These are phyloP conservation scores for Nothura maculosa DNA, from an alignment of 2,797 vertebrate genomes.

Conservation along the genomic window DNA sequence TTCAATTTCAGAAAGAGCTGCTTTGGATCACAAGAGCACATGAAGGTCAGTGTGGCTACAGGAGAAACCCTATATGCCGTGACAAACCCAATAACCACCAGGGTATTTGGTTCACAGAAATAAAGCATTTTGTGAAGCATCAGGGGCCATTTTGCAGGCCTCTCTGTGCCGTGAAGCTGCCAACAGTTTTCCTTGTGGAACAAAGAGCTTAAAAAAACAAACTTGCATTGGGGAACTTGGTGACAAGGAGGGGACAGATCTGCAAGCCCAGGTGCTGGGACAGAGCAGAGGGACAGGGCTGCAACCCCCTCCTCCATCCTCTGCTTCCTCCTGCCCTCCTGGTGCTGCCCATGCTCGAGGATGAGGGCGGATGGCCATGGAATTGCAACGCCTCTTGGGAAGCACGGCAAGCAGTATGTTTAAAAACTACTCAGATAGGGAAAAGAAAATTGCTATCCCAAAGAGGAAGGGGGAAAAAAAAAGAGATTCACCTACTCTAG, in stretches of 20 bases:
- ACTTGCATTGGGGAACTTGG: background rate
- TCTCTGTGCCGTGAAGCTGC: background rate
- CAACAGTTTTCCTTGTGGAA: background rate
- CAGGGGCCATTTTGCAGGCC: conserved; percentile 19
- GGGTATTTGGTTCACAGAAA: conserved; percentile 71
- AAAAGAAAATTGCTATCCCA: background rate
- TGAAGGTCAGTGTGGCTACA: conserved; percentile 61
- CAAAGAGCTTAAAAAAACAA: too few species aligned
- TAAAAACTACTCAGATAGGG: background rate
- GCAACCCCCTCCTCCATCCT: background rate
- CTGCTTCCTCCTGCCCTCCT: background rate
- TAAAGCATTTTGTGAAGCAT: conserved; percentile 71
- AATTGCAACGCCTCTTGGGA: background rate
- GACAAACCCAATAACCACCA: conserved; percentile 80
- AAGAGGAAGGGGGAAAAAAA: background rate
- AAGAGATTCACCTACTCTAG: background rate
- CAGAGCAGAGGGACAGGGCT: rapidly evolving
- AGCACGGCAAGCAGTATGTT: background rate
- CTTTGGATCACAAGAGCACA: conserved; percentile 58
- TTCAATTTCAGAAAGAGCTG: conserved; percentile 68
- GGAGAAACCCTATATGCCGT: conserved; percentile 79
- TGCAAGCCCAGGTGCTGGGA: background rate
- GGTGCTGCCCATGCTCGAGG: rapidly evolving
- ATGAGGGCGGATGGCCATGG: rapidly evolving
- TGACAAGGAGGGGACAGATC: background rate